Evolutionary conservation across 2,888 invertebrate genomes (phyloP), one percentile per base, ranked within the genome.

Genomic region (Steinernema scapterisci): DNA sequence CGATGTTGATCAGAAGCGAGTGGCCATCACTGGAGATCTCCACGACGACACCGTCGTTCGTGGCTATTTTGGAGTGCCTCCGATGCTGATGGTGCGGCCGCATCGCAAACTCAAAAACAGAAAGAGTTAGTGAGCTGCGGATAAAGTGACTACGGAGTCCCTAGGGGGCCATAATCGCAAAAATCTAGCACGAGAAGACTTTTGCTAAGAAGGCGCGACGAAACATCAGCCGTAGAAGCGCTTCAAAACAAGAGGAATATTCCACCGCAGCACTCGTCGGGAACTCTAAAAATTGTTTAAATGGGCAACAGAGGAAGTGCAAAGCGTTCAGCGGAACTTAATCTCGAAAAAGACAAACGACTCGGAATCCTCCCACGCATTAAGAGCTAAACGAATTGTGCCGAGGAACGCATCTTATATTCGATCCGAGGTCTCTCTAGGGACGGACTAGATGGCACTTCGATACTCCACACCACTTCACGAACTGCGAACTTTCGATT

Each of bases 1-100:
- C 27, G 31, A 81, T 81, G 71, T 81, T 81, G 73, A 74, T 31
- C 9, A 81, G 45, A n/a, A 83, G 38, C 2, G 63, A 63, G 27
- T 27, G 63, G 27, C 63, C 63, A 31, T 63, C 63, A 27, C 31
- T 31, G 11, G 63, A 27, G 5, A 27, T 27, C 38, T 63, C 63
- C 27, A 63, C 63, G 63, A 63, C 63, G n/a, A 27, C 63, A 25
- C 63, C 63, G 19, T 63, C 63, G 63, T 27, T 27, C 7, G 63
- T 63, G 38, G 63, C 63, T 16, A 63, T 63, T 31, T 63, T 63
- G 16, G 63, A 63, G 38, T 63, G 63, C 16, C 63, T 21, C 25
- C 63, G 63, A 27, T 63, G 63, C 38, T 25, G 63, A 27, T 63
- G 63, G 38, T 63, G 63, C 16, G 63, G 31, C 1, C 63, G 63